Evolutionary conservation across 2,797 vertebrate genomes (phyloP).

Genomic region (Girardinus metallicus): DNA sequence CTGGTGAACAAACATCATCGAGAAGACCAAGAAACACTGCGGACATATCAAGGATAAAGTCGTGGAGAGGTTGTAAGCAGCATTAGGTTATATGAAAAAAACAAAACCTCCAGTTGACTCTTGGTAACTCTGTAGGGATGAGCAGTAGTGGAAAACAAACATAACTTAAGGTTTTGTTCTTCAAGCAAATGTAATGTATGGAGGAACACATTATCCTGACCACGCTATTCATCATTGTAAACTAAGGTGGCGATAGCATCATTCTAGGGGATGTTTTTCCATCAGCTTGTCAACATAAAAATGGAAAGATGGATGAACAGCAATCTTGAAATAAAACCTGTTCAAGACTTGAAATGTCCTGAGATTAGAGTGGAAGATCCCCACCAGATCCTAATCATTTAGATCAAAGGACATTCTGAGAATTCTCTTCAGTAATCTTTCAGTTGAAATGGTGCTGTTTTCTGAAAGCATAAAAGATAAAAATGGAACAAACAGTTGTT

Average conservation of each 20-base stretch:
- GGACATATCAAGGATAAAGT: neutral
- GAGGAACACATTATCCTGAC: neutral
- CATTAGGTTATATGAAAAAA: neutral
- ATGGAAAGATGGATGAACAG: neutral
- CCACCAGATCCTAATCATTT: neutral
- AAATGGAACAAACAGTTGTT: neutral
- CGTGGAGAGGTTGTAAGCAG: neutral
- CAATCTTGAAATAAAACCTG: neutral
- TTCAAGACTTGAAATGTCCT: neutral
- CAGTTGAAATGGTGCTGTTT: neutral
- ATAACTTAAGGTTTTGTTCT: neutral
- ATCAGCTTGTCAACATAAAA: neutral
- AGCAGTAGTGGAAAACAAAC: neutral
- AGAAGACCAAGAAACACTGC: neutral
- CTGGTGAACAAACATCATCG: neutral
- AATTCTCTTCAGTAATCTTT: neutral
- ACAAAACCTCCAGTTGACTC: neutral
- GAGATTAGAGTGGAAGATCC: neutral
- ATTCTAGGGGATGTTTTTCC: neutral
- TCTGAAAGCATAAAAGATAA: neutral
- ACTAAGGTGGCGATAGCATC: neutral
- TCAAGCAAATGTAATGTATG: neutral
- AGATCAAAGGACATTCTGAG: neutral
- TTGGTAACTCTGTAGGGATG: neutral
- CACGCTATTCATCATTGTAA: neutral